phyloP scores from a whole-genome alignment of 2,797 vertebrate genomes.

The Lophius americanus region DNA sequence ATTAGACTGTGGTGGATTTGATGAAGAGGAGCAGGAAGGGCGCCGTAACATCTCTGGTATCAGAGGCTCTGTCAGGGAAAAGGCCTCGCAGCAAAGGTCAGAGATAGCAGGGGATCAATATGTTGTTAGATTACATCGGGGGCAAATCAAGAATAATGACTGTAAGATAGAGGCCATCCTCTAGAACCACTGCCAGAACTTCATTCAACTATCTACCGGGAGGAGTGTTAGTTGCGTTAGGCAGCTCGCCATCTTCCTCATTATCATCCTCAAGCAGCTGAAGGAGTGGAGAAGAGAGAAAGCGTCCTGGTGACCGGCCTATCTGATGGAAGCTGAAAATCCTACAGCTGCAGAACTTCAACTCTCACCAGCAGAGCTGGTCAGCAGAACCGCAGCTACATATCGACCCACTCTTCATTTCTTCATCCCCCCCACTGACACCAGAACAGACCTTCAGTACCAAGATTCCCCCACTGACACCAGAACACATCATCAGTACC shows the following conservation, averaged over 20 bases:
- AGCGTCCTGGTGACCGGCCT: slow-evolving; percentile 58
- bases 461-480: no score
- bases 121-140: slow-evolving; percentile 78
- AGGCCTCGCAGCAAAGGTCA: slow-evolving; percentile 71
- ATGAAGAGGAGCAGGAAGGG: slow-evolving; percentile 33
- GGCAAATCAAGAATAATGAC: slow-evolving; percentile 77
- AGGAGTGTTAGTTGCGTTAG: slow-evolving; percentile 59
- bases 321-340: slow-evolving; percentile 71
- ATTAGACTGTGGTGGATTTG: slow-evolving; percentile 41
- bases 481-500: no score
- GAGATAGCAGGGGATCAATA: slow-evolving; percentile 64
- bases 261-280: slow-evolving; percentile 64
- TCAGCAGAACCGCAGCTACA: slow-evolving; percentile 29
- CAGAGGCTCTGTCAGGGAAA: slow-evolving; percentile 55
- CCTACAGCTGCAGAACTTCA: slow-evolving; percentile 63
- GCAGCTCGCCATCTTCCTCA: slow-evolving; percentile 62
- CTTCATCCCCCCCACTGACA: slow-evolving; percentile 22
- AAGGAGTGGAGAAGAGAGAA: slow-evolving; percentile 37
- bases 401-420: slow-evolving; percentile 20
- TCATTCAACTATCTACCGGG: slow-evolving; percentile 66
- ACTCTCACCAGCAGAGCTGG: slow-evolving; percentile 43
- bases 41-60: slow-evolving; percentile 29
- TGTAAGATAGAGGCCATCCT: slow-evolving; percentile 61
- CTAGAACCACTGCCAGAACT: slow-evolving; percentile 50
- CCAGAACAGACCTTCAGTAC: neutral